Conservation (phyloP, 2,797 vertebrate genomes). For the Lacerta bilineata region DNA sequence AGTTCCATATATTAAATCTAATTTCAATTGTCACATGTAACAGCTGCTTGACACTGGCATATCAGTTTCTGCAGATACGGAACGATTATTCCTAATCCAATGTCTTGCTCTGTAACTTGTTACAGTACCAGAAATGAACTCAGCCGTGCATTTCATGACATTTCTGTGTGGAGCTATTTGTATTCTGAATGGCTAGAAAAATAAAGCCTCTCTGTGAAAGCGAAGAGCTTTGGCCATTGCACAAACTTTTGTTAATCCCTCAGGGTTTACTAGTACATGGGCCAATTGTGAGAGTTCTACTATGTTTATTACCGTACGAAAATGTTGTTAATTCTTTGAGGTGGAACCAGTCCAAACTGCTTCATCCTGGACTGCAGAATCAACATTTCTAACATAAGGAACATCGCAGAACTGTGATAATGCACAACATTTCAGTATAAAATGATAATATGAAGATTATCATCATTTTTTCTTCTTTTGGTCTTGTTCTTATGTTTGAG, state of each 20-base stretch:
- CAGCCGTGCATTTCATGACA: constrained; percentile 22
- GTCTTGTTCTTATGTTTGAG: not conserved
- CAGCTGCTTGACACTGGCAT: constrained; percentile 19
- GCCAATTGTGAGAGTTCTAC: not conserved
- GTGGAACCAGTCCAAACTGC: not conserved
- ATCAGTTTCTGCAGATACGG: constrained; percentile 43
- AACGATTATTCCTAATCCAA: constrained; percentile 43
- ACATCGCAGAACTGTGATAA: not conserved
- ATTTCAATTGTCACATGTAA: constrained; percentile 46
- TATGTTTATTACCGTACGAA: not conserved
- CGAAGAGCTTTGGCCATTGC: constrained; percentile 1
- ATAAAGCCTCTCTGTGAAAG: constrained; percentile 21
- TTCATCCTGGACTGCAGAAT: constrained; percentile 10
- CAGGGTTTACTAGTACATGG: not conserved
- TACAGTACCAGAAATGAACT: constrained; percentile 27
- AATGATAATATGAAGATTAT: not conserved
- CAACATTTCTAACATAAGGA: constrained; percentile 12
- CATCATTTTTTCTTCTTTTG: not conserved
- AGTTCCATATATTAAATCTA: constrained; percentile 50
- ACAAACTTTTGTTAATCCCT: constrained; percentile 1
- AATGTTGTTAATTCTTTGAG: constrained; percentile 5
- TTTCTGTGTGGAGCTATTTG: not conserved
- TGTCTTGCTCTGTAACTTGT: constrained; percentile 38
- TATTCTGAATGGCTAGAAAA: constrained; percentile 32
- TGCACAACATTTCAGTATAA: constrained; percentile 25